Evolutionary conservation across 2,797 vertebrate species (phyloP).

Genomic region (Syndactyla subalaris): DNA sequence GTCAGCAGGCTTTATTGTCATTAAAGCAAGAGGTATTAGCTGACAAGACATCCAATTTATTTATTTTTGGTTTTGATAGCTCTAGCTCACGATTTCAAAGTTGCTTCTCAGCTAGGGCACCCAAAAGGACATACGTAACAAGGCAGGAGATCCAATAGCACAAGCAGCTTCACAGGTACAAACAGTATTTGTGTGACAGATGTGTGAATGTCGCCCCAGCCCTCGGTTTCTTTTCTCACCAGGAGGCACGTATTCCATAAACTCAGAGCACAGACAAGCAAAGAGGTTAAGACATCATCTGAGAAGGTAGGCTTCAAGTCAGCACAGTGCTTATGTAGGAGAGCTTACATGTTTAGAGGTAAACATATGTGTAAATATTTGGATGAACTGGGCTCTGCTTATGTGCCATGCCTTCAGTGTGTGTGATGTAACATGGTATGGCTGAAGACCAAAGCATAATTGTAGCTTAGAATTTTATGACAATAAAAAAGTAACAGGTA

Average conservation of each 20-base stretch:
- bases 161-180: background rate
- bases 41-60: background rate
- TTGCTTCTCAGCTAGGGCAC: background rate
- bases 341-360: background rate
- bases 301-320: background rate
- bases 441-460: background rate
- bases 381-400: background rate
- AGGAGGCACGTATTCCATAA: background rate
- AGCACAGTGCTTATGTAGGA: background rate
- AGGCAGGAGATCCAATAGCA: background rate
- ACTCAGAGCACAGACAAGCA: background rate
- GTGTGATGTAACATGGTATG: background rate
- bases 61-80: background rate
- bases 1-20: conserved; percentile 32
- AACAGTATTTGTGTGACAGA: background rate
- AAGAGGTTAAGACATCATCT: background rate
- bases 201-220: background rate
- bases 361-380: background rate
- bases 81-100: background rate
- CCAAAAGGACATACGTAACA: background rate
- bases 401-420: background rate
- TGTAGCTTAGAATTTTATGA: background rate
- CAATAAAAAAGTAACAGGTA: conserved; percentile 35
- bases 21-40: conserved; percentile 17
- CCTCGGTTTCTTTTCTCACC: background rate